Conservation (phyloP, 2,888 invertebrate genomes). For the Protodeltote pygarga region DNA sequence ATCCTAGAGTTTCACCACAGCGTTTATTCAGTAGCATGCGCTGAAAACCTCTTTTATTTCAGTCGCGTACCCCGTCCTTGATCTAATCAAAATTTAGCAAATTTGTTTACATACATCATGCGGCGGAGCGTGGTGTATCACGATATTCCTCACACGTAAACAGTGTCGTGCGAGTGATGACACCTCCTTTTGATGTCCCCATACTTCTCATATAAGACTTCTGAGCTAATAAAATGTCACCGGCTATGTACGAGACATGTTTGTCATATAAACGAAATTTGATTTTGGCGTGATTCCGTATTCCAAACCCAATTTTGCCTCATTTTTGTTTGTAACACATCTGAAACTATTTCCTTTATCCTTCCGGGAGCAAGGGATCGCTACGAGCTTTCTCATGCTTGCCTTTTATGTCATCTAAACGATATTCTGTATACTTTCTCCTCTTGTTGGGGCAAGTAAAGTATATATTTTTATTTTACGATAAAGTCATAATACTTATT, state of each 20-base stretch:
- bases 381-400: conserved; percentile 44
- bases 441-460: not conserved
- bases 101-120: conserved; percentile 81
- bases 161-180: conserved; percentile 66
- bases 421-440: conserved; percentile 1
- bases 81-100: conserved; percentile 83
- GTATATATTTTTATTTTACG: not conserved
- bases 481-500: too few relatives aligned
- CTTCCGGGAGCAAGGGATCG: conserved; percentile 46
- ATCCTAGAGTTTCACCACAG: conserved; percentile 14
- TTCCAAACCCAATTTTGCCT: conserved; percentile 67
- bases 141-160: conserved; percentile 81
- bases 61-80: conserved; percentile 69
- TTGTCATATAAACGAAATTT: conserved; percentile 76
- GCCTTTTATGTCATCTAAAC: conserved; percentile 25
- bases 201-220: conserved; percentile 56
- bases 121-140: conserved; percentile 55
- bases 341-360: conserved; percentile 61
- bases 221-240: conserved; percentile 76
- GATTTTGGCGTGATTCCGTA: conserved; percentile 69
- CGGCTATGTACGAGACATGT: conserved; percentile 68
- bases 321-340: conserved; percentile 66
- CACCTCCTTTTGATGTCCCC: conserved; percentile 77
- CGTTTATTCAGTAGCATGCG: conserved; percentile 11
- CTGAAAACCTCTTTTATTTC: conserved; percentile 61